Evolutionary conservation across 1,140 invertebrate species (phyloP), one percentile per base, ranked within the genome.

Genomic region (Ceratoteleas bidentatus): DNA sequence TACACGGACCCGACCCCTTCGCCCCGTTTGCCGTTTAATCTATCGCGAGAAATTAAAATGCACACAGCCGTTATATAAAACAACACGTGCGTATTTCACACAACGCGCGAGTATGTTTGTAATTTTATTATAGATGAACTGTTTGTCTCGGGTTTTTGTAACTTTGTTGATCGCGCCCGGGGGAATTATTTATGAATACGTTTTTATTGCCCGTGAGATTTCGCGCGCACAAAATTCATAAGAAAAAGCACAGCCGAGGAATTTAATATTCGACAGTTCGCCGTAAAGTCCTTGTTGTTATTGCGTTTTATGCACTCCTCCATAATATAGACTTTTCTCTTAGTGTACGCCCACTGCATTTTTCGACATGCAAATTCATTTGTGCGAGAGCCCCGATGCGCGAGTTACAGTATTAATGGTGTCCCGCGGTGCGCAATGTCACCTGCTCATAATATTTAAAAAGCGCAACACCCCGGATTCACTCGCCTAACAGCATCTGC

Each of bases 291-390:
- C 68, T 62, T 57, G 68, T 82, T 73, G 73, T 78, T 83, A 83
- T 83, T 74, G 69, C 80, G 64, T 64, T 74, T 52, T 77, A 68
- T 45, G 65, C 49, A 77, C 69, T 78, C 58, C 66, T 75, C 45
- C 60, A 79, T 83, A 78, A 83, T 83, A 79, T 66, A 78, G 81
- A 79, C 79, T 83, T 83, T 83, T 75, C 81, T 78, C 57, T 69
- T 65, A 57, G 66, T 49, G 16, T 72, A 83, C 81, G 75, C 81
- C 81, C 75, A 83, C 81, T 61, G 69, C 24, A 78, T 75, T 74
- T 75, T 75, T 83, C 81, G 70, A 45, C 64, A 76, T 79, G 81
- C 75, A 75, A 83, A 83, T 78, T 66, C 62, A 56, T 73, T 70
- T 52, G 62, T 38, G 47, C 74, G 53, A 60, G 60, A 50, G 47